phyloP scores from a whole-genome alignment of 2,797 vertebrate genomes.

The Enteromius fasciolatus region DNA sequence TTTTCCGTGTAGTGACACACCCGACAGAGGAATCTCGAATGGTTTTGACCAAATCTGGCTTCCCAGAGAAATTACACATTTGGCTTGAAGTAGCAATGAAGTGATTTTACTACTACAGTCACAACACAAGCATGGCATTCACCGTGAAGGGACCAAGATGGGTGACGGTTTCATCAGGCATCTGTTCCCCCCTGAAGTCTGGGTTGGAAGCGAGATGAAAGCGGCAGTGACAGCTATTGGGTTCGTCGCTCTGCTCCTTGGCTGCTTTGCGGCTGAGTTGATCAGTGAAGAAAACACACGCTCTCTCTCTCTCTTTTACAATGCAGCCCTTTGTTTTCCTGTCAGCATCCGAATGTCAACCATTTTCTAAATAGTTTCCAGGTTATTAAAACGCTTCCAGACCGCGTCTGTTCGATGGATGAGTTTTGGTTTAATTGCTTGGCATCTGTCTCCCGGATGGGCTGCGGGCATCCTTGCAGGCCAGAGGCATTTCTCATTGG shows the following conservation, averaged over 20 bases:
- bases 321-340: slow-evolving; percentile 78
- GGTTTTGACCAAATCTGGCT: slow-evolving; percentile 71
- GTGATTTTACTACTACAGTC: slow-evolving; percentile 57
- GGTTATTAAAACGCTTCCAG: slow-evolving; percentile 83
- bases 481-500: slow-evolving; percentile 62
- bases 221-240: slow-evolving; percentile 69
- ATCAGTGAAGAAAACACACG: slow-evolving; percentile 75
- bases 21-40: slow-evolving; percentile 75
- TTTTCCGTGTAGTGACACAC: slow-evolving; percentile 71
- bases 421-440: slow-evolving; percentile 79
- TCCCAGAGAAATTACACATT: slow-evolving; percentile 67
- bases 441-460: slow-evolving; percentile 70
- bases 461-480: slow-evolving; percentile 71
- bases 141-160: slow-evolving; percentile 14
- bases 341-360: slow-evolving; percentile 77
- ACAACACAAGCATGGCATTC: slow-evolving; percentile 38
- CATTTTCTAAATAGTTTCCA: slow-evolving; percentile 84
- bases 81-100: slow-evolving; percentile 66
- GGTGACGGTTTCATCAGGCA: slow-evolving; percentile 30
- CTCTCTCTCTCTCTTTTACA: slow-evolving; percentile 70
- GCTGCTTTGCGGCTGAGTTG: slow-evolving; percentile 73
- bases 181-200: slow-evolving; percentile 20
- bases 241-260: slow-evolving; percentile 73
- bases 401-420: slow-evolving; percentile 77
- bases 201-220: slow-evolving; percentile 65